A percentile compares a stretch with the other conserved stretches of the same genome.
Evolutionary conservation across 2,113 vertebrate species (phyloP).

Genomic region (Leucosticte australis): DNA sequence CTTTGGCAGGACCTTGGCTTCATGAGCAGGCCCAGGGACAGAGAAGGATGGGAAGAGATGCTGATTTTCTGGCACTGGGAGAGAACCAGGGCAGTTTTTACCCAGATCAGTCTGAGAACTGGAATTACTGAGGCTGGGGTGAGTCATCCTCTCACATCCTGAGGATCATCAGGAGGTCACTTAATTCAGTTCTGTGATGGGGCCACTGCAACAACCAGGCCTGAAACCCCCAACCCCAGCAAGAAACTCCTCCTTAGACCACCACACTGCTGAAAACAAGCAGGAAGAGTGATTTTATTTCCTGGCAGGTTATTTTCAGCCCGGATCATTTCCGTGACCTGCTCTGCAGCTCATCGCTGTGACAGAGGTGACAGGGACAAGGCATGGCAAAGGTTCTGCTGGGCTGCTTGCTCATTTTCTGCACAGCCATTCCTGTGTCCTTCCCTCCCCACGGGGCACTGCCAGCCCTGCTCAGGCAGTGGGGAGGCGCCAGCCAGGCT

Average conservation of each 20-base stretch:
- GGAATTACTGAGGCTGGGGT: background rate
- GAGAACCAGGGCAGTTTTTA: background rate
- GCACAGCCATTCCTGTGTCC: background rate
- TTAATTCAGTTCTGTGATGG: background rate
- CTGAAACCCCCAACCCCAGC: background rate
- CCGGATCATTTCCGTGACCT: background rate
- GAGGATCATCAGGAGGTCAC: background rate
- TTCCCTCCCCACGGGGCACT: background rate
- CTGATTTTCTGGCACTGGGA: background rate
- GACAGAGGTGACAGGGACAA: background rate
- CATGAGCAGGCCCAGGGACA: background rate
- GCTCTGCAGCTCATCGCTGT: background rate
- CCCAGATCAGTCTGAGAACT: background rate
- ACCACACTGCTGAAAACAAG: background rate
- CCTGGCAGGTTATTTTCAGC: background rate
- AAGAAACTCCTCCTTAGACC: background rate
- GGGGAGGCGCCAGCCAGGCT: background rate
- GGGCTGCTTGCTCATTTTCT: background rate
- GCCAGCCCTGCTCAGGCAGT: background rate
- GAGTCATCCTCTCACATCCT: background rate
- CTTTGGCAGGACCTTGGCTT: background rate
- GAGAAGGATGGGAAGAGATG: background rate
- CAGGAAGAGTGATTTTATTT: background rate
- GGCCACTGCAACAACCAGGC: background rate
- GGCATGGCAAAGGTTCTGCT: background rate